Evolutionary conservation across 2,113 vertebrate genomes (phyloP).

Genomic region (Crotalus horridus): DNA sequence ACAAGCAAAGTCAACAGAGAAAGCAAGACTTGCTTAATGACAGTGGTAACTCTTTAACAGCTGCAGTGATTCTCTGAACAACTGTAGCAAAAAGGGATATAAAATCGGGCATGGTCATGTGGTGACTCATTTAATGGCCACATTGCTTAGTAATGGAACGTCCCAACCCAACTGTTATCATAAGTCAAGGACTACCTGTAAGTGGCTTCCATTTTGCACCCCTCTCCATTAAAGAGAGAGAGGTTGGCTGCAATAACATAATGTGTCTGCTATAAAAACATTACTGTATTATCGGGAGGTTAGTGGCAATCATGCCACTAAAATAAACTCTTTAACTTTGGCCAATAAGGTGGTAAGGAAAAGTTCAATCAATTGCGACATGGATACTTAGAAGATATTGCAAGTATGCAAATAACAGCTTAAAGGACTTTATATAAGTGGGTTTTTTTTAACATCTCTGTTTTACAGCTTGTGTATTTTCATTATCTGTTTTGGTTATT

Average conservation of each 20-base stretch:
- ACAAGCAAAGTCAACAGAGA: too few species aligned
- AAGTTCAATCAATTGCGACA: background rate
- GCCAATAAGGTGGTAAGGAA: background rate
- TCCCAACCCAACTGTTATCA: background rate
- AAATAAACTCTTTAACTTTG: background rate
- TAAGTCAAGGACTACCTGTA: background rate
- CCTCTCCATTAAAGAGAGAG: background rate
- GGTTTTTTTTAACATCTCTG: background rate
- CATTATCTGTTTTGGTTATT: slow-evolving; percentile 18
- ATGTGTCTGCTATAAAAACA: background rate
- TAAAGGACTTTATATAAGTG: background rate
- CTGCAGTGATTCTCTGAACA: too few species aligned
- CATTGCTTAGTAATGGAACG: too few species aligned
- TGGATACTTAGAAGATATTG: background rate
- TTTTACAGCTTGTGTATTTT: slow-evolving; percentile 8
- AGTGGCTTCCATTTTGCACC: background rate
- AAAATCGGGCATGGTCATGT: too few species aligned
- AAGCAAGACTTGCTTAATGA: too few species aligned
- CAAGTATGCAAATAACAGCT: background rate
- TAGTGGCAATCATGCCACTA: background rate
- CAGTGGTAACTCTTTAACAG: too few species aligned
- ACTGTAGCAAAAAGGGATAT: too few species aligned
- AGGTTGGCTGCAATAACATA: background rate
- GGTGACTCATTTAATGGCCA: too few species aligned
- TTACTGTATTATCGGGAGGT: background rate